Conservation (phyloP, 2,888 invertebrate species). For the Erpobdella octoculata region DNA sequence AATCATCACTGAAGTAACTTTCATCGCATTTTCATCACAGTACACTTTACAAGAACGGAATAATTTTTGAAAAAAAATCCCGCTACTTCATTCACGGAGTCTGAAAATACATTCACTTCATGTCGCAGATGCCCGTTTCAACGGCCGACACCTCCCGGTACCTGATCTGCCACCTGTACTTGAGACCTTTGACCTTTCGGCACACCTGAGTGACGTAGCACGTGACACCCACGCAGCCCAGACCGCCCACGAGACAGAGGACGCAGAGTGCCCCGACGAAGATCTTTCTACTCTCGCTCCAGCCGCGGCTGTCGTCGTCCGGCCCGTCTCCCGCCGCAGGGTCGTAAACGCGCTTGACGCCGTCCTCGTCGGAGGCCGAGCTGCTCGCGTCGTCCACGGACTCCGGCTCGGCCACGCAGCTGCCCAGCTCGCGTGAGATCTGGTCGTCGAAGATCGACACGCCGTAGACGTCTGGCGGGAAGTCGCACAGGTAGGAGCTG, state of each 20-base stretch:
- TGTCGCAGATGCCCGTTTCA: slow-evolving; percentile 29
- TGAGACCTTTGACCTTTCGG: slow-evolving; percentile 34
- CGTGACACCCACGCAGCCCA: slow-evolving; percentile 27
- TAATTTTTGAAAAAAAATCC: too few species aligned
- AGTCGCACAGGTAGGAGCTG: slow-evolving; percentile 32
- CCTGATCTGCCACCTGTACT: slow-evolving; percentile 38
- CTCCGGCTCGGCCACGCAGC: not conserved
- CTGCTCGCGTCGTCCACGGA: not conserved
- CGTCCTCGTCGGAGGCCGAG: not conserved
- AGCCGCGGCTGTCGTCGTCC: not conserved
- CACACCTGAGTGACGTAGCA: slow-evolving; percentile 35
- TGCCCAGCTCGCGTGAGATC: slow-evolving; percentile 25
- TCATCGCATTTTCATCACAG: not conserved
- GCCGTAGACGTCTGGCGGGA: slow-evolving; percentile 30
- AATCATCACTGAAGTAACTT: not conserved
- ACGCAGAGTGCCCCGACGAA: slow-evolving; percentile 6
- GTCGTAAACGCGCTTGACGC: not conserved
- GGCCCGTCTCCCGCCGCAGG: not conserved
- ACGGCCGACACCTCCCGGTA: slow-evolving; percentile 39
- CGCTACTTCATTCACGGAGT: not conserved
- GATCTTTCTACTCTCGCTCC: not conserved
- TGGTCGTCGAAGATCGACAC: slow-evolving; percentile 26
- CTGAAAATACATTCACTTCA: not conserved
- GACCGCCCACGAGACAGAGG: slow-evolving; percentile 18
- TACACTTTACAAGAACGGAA: too few species aligned